A percentile compares a stretch with the other conserved stretches of the same genome.
Evolutionary conservation across 2,113 vertebrate genomes (phyloP).

Genomic region (Pseudopodoces humilis): DNA sequence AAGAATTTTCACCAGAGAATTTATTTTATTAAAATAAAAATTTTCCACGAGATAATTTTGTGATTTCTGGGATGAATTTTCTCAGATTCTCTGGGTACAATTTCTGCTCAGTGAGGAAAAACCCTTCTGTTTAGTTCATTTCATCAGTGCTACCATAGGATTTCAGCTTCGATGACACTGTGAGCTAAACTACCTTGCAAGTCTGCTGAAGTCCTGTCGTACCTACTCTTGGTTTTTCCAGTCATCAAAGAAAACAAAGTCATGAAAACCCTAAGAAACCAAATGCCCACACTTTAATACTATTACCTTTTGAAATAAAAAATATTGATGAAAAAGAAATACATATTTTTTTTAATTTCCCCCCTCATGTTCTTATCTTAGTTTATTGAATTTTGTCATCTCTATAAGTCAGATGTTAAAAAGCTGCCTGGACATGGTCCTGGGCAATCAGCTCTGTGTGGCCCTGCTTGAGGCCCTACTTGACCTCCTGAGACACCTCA

Average conservation of each 20-base stretch:
- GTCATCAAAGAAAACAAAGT: background rate
- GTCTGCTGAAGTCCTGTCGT: background rate
- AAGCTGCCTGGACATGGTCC: background rate
- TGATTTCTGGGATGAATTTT: background rate
- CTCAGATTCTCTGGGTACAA: background rate
- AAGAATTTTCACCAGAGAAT: background rate
- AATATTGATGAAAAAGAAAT: background rate
- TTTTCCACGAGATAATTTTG: background rate
- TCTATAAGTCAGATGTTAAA: background rate
- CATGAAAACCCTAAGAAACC: background rate
- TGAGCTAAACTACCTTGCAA: background rate
- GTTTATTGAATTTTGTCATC: background rate
- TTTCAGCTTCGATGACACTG: background rate
- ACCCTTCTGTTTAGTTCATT: background rate
- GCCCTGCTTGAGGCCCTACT: background rate
- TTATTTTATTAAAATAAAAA: background rate
- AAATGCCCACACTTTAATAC: background rate
- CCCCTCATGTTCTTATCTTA: background rate
- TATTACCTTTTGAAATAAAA: background rate
- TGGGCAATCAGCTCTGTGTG: fast-evolving
- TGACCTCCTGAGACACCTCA: background rate
- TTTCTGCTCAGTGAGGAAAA: background rate
- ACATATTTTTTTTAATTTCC: background rate
- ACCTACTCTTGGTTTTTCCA: background rate
- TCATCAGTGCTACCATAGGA: background rate